Base-by-base conservation (phyloP, 2,888 invertebrate species). In the Colostygia pectinataria region DNA sequence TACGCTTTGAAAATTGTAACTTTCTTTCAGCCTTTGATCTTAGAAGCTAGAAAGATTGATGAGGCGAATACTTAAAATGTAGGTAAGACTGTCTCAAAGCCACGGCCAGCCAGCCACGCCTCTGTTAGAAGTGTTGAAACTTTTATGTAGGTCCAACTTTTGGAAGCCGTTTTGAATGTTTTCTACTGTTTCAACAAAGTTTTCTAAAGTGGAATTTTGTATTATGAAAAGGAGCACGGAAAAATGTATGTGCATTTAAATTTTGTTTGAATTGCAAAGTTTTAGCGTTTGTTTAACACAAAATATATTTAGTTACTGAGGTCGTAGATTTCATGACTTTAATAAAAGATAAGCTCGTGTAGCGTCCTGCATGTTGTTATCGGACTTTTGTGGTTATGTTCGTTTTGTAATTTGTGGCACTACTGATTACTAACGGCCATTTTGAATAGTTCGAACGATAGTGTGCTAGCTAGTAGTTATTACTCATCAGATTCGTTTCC, bases 261-360 rank as follows among this genome's bases (percentile, higher is more conserved):
- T 61, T 57, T 57, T 52, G 61, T 59, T 68, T 66, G 57, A 32
- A 29, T 37, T 56, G 46, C 61, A 48, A 53, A 61, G 45, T 48
- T 32, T 54, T 63, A n/a, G n/a, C n/a, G n/a, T 65, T 60, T 37
- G 12, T 15, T 23, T 34, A n/a, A 57, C 57, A 55, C 60, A 42
- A 59, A 61, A 57, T 59, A 53, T 55, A 60, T 60, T 58, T 57
- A 27, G 52, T 57, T 55, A 54, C 40, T 49, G 52, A 62, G 63
- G 66, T 55, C 63, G 58, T 63, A 47, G 53, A 56, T 15, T 40
- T 50, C 41, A 55, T 57, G 54, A 48, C 51, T 57, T 52, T 47
- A 58, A 57, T 61, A 63, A 63, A 60, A 63, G 60, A 71, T 63
- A 67, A 61, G 54, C 53, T 31, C 6, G 44, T 40, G 43, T n/a